Conservation (phyloP, 2,797 vertebrate species). For the Sebastes alutus region DNA sequence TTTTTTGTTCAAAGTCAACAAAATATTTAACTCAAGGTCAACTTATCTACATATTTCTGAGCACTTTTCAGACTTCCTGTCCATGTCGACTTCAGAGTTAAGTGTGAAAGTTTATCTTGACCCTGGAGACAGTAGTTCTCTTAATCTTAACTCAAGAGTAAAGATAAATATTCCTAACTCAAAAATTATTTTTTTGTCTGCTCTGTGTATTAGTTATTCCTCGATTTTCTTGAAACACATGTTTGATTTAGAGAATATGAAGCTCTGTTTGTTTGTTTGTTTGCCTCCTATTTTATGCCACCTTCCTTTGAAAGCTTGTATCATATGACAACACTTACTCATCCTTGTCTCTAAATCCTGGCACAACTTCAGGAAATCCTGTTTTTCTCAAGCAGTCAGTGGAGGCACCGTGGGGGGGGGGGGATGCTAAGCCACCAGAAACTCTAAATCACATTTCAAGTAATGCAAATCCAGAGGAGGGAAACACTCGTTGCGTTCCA, state of each 20-base stretch:
- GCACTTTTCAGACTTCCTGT: background rate
- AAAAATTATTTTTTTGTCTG: too few species aligned
- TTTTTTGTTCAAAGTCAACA: background rate
- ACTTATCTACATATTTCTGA: background rate
- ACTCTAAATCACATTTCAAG: background rate
- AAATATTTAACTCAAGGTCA: background rate
- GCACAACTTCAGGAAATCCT: conserved; percentile 41
- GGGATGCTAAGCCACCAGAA: background rate
- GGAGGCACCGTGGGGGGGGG: background rate
- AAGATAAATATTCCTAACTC: too few species aligned
- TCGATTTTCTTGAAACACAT: too few species aligned
- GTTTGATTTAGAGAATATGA: background rate
- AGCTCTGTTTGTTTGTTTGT: background rate
- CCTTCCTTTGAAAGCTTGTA: conserved; percentile 6
- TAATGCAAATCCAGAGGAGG: background rate
- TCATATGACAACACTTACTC: background rate
- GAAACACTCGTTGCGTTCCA: background rate
- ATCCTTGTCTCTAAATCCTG: background rate
- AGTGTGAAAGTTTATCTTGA: background rate
- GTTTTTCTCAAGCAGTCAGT: background rate
- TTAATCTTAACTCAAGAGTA: background rate
- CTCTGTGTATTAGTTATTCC: too few species aligned
- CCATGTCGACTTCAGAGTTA: background rate
- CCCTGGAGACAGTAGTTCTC: background rate
- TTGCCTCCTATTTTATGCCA: background rate